These are phyloP conservation scores for Eulemur rufifrons DNA, from an alignment of 2,113 vertebrate genomes.

Conservation along the genomic window DNA sequence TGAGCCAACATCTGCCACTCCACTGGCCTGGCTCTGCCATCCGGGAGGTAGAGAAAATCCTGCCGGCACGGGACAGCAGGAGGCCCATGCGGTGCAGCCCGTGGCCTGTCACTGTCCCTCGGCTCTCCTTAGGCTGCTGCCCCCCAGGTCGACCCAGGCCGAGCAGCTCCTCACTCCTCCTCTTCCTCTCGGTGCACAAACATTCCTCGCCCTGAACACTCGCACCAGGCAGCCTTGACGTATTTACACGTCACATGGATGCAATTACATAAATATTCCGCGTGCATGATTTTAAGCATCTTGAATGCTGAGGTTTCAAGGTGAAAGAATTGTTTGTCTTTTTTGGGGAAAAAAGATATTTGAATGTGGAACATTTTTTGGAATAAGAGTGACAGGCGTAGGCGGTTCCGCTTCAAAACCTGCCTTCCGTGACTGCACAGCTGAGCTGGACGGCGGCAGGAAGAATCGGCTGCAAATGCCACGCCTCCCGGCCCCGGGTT, in stretches of 20 bases:
- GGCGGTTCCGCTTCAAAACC: neutral
- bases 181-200: neutral
- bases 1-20: neutral
- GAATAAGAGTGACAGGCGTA: neutral
- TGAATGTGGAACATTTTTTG: neutral
- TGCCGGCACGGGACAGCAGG: neutral
- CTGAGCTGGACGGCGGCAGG: neutral
- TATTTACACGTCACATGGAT: neutral
- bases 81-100: accelerated
- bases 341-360: neutral
- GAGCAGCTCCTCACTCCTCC: neutral
- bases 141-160: neutral
- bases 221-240: neutral
- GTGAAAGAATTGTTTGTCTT: slow-evolving; percentile 39
- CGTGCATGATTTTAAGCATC: neutral
- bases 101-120: neutral
- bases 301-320: neutral
- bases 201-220: neutral
- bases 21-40: neutral
- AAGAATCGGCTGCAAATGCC: neutral
- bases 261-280: slow-evolving; percentile 18
- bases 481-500: neutral
- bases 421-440: accelerated
- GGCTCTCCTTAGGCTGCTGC: neutral
- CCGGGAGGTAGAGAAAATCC: neutral